These are phyloP conservation scores for Cheirogaleus medius DNA, from an alignment of 2,113 vertebrate species.

Conservation along the genomic window DNA sequence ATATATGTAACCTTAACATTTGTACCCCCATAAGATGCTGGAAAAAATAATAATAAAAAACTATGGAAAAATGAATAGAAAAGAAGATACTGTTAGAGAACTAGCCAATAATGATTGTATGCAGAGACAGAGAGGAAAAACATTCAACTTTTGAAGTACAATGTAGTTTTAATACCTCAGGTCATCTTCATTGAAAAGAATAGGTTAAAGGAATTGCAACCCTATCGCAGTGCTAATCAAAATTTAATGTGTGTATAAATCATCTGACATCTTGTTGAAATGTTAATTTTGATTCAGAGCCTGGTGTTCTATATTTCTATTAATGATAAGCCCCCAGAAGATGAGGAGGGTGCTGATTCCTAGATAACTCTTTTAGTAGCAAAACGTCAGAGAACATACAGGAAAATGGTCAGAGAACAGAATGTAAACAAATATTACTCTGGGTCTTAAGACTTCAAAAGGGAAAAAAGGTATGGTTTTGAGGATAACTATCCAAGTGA, in stretches of 20 bases:
- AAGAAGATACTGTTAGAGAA: not conserved
- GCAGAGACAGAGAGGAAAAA: not conserved
- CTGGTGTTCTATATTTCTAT: not conserved
- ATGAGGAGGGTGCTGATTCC: not conserved
- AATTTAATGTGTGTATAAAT: slow-evolving; percentile 7
- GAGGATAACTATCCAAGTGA: not conserved
- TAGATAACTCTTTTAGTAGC: not conserved
- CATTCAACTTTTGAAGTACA: not conserved
- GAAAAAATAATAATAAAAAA: no score
- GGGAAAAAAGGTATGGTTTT: not conserved
- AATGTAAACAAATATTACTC: not conserved
- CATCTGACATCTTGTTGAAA: not conserved
- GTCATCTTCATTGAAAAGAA: not conserved
- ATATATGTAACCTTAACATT: no score
- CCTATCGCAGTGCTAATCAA: not conserved
- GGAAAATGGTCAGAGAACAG: not conserved
- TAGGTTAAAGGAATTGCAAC: not conserved
- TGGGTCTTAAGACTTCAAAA: not conserved
- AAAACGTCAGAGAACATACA: not conserved
- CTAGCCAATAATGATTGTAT: not conserved
- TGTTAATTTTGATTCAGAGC: not conserved
- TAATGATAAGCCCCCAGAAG: not conserved
- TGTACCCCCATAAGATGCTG: no score
- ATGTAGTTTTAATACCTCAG: not conserved
- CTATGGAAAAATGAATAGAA: not conserved